Conservation (phyloP, 2,113 vertebrate genomes). For the Prolemur simus region DNA sequence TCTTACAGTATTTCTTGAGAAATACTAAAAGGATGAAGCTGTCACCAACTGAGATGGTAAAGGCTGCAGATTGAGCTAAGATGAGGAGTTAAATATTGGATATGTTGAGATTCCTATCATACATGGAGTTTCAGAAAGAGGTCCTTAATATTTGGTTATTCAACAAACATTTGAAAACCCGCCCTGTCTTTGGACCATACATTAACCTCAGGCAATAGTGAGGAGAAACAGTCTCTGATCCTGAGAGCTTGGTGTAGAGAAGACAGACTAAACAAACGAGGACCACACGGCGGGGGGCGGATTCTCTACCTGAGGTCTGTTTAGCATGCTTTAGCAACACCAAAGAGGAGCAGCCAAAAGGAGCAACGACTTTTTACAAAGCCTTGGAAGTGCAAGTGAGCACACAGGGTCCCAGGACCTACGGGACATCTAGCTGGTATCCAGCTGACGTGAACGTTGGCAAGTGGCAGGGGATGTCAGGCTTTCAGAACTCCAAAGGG, state of each 20-base stretch:
- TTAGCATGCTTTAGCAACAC: not conserved
- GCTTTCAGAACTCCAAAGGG: not conserved
- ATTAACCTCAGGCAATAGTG: not conserved
- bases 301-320: not conserved
- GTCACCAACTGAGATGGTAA: not conserved
- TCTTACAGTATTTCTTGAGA: too few species aligned
- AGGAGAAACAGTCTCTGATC: not conserved
- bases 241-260: not conserved
- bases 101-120: not conserved
- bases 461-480: not conserved
- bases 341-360: not conserved
- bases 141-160: not conserved
- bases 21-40: too few species aligned
- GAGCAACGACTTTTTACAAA: not conserved
- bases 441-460: not conserved
- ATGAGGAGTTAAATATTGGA: not conserved
- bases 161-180: not conserved
- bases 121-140: not conserved
- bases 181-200: not conserved
- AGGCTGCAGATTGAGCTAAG: not conserved
- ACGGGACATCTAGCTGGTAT: not conserved
- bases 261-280: not conserved
- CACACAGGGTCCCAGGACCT: not conserved
- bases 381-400: not conserved
- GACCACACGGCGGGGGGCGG: not conserved